Base-by-base conservation (phyloP, 1,140 invertebrate species). In the Radopholus similis region DNA sequence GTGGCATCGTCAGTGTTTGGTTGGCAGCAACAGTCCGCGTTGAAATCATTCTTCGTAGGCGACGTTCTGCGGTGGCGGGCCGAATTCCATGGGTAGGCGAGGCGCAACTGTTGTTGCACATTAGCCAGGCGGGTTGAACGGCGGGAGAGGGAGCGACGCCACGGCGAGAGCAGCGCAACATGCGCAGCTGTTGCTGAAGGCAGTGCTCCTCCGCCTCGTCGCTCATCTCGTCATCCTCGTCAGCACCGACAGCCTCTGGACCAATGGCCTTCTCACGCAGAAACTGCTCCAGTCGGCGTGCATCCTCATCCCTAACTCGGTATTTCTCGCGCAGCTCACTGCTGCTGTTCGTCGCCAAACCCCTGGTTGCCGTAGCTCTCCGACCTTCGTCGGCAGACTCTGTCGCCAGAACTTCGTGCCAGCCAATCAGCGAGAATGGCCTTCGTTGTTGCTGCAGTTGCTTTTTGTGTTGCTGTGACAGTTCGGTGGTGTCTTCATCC, bases 361-460 rank as follows among this genome's bases (percentile, higher is more conserved):
- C 15, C 30, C 40, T 40, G 2, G 6, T 1, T 28, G n/a, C 47
- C 4, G 18, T 26, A 60, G 15, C 30, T 58, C 40, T 11, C 4
- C 23, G 32, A 5, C 26, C 15, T 18, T 40, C 26, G 32, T 32
- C 47, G 44, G 28, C 30, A 30, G 49, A 15, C n/a, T n/a, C n/a
- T 15, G 11, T 2, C 1, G 40, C 38, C 28, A 42, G 21, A 60
- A 30, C 49, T 1, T 60, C 40, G n/a, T 40, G 18, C 44, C 35
- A 28, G 1, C 58, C 58, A 60, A 60, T 60, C 40, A 60, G 28
- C n/a, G 58, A 60, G 44, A 60, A 60, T 8, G 34, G 58, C 15
- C 26, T 60, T 35, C 38, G 55, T 3, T 60, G 58, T 9, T 23
- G 18, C 4, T 23, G 21, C 32, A 49, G 1, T 51, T 51, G 3